These are phyloP conservation scores for Halcyon leucocephala DNA, from an alignment of 2,797 vertebrate species.

Conservation along the genomic window DNA sequence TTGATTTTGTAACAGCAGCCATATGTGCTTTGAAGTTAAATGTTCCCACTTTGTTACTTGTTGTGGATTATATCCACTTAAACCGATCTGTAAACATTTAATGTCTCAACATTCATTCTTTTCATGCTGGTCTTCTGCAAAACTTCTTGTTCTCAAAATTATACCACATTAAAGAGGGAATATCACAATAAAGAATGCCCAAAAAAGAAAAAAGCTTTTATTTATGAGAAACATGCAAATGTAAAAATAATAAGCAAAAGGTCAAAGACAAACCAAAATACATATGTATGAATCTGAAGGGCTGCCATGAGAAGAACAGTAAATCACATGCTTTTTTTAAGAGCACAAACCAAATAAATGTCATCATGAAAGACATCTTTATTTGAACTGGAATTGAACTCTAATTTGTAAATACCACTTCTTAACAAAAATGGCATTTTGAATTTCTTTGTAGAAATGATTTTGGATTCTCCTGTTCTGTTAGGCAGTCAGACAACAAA, in stretches of 20 bases:
- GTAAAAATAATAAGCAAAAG: constrained; percentile 77
- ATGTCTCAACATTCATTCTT: constrained; percentile 78
- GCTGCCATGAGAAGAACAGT: constrained; percentile 36
- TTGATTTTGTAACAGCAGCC: constrained; percentile 83
- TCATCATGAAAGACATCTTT: constrained; percentile 67
- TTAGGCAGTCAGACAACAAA: constrained; percentile 10
- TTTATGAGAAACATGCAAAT: constrained; percentile 80
- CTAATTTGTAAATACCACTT: constrained; percentile 57
- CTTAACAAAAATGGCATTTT: constrained; percentile 57
- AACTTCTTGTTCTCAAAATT: constrained; percentile 81
- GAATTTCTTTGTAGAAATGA: constrained; percentile 25
- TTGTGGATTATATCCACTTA: constrained; percentile 87
- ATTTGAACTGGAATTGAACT: constrained; percentile 68
- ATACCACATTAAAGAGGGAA: constrained; percentile 84
- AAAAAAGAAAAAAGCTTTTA: constrained; percentile 73
- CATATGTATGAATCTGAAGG: constrained; percentile 56
- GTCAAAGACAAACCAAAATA: constrained; percentile 68
- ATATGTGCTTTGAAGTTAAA: constrained; percentile 88
- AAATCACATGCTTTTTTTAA: constrained; percentile 61
- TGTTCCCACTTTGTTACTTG: constrained; percentile 86
- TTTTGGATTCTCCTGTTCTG: constrained; percentile 9
- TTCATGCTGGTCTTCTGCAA: constrained; percentile 83
- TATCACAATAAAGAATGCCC: constrained; percentile 81
- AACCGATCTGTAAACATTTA: constrained; percentile 86
- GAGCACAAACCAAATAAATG: constrained; percentile 59